Percentiles rank a stretch among this genome's conserved stretches.
These are phyloP conservation scores for Calliopsis andreniformis DNA, from an alignment of 1,140 invertebrate species.

Conservation along the genomic window DNA sequence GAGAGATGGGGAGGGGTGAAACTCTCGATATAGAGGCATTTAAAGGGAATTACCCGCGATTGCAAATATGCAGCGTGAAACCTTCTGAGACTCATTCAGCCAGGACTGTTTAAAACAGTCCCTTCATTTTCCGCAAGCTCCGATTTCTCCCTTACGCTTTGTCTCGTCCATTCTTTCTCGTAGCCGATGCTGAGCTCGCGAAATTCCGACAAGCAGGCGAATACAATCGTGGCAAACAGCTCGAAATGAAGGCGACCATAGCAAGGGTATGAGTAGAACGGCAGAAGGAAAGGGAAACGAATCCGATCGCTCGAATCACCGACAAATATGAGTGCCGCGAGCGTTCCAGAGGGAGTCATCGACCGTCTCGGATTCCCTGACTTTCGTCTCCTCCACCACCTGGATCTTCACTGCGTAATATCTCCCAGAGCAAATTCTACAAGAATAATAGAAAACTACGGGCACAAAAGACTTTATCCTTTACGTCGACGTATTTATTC, in stretches of 20 bases:
- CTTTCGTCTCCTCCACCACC: constrained; percentile 24
- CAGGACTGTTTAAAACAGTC: constrained; percentile 3
- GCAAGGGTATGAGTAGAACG: background rate
- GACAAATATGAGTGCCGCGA: constrained; percentile 58
- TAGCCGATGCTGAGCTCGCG: constrained; percentile 23
- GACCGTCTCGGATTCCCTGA: constrained; percentile 53
- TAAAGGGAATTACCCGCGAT: background rate
- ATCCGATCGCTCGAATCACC: constrained; percentile 54
- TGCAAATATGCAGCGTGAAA: background rate
- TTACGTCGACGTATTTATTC: background rate
- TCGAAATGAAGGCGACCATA: constrained; percentile 15
- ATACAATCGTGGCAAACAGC: constrained; percentile 40
- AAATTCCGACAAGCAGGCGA: constrained; percentile 11
- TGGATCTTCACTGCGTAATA: constrained; percentile 15
- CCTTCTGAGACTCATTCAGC: background rate
- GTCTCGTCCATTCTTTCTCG: background rate
- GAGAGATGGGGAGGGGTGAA: no score
- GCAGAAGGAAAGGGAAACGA: background rate
- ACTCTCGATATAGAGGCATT: background rate
- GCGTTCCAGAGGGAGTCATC: constrained; percentile 54
- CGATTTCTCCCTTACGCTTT: background rate
- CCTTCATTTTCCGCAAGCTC: background rate
- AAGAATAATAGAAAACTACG: constrained; percentile 30
- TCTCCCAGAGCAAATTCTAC: constrained; percentile 18
- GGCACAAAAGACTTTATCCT: background rate